A percentile compares a stretch with the other conserved stretches of the same genome.
These are phyloP conservation scores for Phocides pigmalion DNA, from an alignment of 1,140 invertebrate species.

Conservation along the genomic window DNA sequence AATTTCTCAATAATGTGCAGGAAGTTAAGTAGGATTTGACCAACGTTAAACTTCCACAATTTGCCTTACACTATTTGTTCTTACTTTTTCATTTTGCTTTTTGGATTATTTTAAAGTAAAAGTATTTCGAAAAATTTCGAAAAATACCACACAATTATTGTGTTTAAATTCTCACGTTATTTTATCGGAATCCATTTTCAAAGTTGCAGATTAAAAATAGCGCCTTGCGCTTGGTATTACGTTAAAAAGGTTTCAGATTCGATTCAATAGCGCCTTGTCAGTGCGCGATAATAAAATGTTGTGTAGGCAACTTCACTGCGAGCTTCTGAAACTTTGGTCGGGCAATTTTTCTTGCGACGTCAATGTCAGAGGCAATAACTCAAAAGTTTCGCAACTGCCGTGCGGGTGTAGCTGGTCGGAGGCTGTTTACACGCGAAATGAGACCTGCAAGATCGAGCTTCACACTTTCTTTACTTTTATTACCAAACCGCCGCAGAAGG, in stretches of 20 bases:
- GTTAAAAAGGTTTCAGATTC: constrained; percentile 39
- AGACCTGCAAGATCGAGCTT: background rate
- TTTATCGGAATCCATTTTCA: too few relatives aligned
- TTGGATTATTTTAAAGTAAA: too few relatives aligned
- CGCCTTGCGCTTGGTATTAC: background rate
- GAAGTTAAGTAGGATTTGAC: too few relatives aligned
- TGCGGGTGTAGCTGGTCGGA: constrained; percentile 41
- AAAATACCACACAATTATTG: too few relatives aligned
- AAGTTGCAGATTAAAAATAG: too few relatives aligned
- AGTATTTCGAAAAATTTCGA: too few relatives aligned
- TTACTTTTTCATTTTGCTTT: too few relatives aligned
- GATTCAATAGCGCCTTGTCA: constrained; percentile 37
- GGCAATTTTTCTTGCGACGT: constrained; percentile 64
- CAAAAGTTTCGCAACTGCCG: constrained; percentile 51
- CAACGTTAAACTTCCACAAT: too few relatives aligned
- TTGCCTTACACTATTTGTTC: too few relatives aligned
- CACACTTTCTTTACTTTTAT: background rate
- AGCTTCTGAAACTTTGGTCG: constrained; percentile 44
- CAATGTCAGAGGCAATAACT: constrained; percentile 69
- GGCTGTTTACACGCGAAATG: constrained; percentile 11
- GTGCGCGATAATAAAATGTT: constrained; percentile 46
- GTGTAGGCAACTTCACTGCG: constrained; percentile 39
- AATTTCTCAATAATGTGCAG: too few relatives aligned
- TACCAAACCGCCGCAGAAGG: too few relatives aligned
- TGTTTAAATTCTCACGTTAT: too few relatives aligned